Evolutionary conservation across 2,797 vertebrate species (phyloP).

Genomic region (Morelia viridis): DNA sequence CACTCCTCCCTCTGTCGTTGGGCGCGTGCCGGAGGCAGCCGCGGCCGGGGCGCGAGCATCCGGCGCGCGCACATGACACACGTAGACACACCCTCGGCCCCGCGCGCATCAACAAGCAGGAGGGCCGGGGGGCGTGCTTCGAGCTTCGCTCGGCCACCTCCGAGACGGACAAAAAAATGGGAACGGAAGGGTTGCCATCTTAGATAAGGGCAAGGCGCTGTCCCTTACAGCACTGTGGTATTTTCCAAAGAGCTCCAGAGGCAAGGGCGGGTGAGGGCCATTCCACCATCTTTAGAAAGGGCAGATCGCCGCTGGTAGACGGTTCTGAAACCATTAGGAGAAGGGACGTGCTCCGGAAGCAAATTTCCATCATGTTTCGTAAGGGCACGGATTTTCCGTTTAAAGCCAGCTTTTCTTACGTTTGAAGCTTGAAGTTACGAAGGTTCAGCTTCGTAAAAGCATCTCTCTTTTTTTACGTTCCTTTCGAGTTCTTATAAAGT

Average conservation of each 20-base stretch:
- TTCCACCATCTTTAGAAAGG: constrained; percentile 21
- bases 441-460: not conserved
- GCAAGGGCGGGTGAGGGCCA: not conserved
- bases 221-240: not conserved
- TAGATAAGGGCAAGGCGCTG: not conserved
- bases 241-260: not conserved
- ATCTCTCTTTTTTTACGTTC: not conserved
- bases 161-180: not conserved
- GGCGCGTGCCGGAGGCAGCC: not conserved
- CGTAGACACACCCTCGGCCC: not conserved
- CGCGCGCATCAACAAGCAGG: not conserved
- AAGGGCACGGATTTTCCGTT: not conserved
- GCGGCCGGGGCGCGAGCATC: not conserved
- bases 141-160: not conserved
- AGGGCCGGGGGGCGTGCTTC: not conserved
- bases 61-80: not conserved
- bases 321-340: not conserved
- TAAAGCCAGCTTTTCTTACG: not conserved
- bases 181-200: not conserved
- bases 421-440: no score
- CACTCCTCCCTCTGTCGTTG: not conserved
- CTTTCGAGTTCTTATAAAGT: not conserved
- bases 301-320: not conserved
- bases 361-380: not conserved
- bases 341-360: not conserved